A percentile compares a stretch with the other conserved stretches of the same genome.
These are phyloP conservation scores for Craniophora ligustri DNA, from an alignment of 2,888 invertebrate species.

Conservation along the genomic window DNA sequence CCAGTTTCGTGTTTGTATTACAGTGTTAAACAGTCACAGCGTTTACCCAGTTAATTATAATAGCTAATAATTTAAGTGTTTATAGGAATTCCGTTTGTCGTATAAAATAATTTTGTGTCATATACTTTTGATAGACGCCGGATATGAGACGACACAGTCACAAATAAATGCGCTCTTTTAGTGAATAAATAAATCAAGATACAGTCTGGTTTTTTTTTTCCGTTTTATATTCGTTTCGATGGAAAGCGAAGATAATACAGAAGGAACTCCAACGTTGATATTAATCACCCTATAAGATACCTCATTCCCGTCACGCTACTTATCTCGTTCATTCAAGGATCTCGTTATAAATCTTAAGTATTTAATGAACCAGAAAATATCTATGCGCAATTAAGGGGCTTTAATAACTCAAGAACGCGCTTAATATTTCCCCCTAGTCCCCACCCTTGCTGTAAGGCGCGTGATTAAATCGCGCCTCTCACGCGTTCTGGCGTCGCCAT, in stretches of 20 bases:
- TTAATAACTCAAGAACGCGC: slow-evolving; percentile 83
- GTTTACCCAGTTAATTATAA: slow-evolving; percentile 67
- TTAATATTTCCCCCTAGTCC: slow-evolving; percentile 72
- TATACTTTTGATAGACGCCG: slow-evolving; percentile 26
- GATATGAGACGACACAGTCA: slow-evolving; percentile 5
- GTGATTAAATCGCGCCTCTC: slow-evolving; percentile 83
- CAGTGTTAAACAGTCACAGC: slow-evolving; percentile 68
- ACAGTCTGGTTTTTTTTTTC: slow-evolving; percentile 12
- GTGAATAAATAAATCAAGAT: slow-evolving; percentile 13
- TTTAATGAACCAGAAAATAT: slow-evolving; percentile 81
- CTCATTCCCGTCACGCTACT: slow-evolving; percentile 60
- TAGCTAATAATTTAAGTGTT: slow-evolving; percentile 54
- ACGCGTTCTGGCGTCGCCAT: slow-evolving; percentile 76
- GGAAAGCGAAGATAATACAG: slow-evolving; percentile 29
- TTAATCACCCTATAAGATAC: slow-evolving; percentile 52
- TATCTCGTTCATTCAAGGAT: slow-evolving; percentile 61
- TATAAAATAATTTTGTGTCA: slow-evolving; percentile 41
- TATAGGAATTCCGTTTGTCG: slow-evolving; percentile 37
- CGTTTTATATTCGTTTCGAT: slow-evolving; percentile 7
- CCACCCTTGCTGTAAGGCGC: slow-evolving; percentile 77
- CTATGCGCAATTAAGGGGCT: slow-evolving; percentile 77
- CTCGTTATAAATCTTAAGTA: slow-evolving; percentile 72
- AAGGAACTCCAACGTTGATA: slow-evolving; percentile 37
- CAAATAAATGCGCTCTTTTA: slow-evolving; percentile 7
- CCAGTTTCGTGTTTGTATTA: slow-evolving; percentile 69